Evolutionary conservation across 2,888 invertebrate genomes (phyloP).

Genomic region (Andrena bicolor): DNA sequence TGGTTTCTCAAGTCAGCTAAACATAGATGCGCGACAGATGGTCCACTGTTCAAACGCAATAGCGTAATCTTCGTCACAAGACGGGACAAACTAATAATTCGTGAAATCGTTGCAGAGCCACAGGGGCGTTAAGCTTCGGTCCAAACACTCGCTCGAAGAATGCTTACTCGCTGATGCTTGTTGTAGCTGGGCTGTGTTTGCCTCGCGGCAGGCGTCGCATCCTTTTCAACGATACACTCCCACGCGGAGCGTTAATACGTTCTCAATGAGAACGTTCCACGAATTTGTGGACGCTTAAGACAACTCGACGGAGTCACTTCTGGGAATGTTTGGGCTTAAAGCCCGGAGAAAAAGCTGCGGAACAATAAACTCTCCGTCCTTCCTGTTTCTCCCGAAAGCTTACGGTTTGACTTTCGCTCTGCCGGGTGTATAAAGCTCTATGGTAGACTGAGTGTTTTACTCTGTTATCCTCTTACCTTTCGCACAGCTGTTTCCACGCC

Average conservation of each 20-base stretch:
- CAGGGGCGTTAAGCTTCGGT: neutral
- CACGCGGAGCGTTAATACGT: neutral
- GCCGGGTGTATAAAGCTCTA: slow-evolving; percentile 57
- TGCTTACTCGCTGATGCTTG: no score
- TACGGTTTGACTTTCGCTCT: slow-evolving; percentile 69
- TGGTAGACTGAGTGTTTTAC: slow-evolving; percentile 74
- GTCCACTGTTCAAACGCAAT: slow-evolving; percentile 50
- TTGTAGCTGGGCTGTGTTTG: no score
- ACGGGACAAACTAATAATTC: neutral
- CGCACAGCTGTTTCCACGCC: slow-evolving; percentile 59
- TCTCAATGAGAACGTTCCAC: slow-evolving; percentile 18
- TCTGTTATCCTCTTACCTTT: slow-evolving; percentile 75
- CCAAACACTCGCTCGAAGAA: neutral
- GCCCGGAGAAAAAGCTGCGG: slow-evolving; percentile 52
- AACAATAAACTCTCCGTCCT: slow-evolving; percentile 66
- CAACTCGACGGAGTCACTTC: slow-evolving; percentile 47
- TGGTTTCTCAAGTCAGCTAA: slow-evolving; percentile 60
- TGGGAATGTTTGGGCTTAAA: slow-evolving; percentile 56
- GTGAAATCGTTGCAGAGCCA: neutral
- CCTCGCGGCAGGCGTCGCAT: neutral
- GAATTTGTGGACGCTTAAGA: slow-evolving; percentile 54
- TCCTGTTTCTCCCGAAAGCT: slow-evolving; percentile 63
- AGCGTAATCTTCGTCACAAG: neutral
- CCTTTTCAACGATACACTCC: neutral
- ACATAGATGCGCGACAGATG: slow-evolving; percentile 41